These are phyloP conservation scores for Nemopilema nomurai DNA, from an alignment of 30 jellyfish, hydroid and myxozoan species.

Conservation along the genomic window DNA sequence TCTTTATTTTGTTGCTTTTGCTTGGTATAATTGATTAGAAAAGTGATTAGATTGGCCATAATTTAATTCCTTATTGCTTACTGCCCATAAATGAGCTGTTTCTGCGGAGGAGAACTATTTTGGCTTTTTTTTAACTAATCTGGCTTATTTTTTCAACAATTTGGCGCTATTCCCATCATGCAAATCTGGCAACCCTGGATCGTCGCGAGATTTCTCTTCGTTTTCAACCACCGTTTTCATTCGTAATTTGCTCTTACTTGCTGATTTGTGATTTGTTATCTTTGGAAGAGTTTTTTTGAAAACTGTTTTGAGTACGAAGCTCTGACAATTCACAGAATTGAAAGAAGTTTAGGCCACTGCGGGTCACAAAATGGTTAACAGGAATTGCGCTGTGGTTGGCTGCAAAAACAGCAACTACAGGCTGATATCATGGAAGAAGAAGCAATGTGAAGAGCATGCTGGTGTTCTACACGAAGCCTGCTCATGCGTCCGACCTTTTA, in stretches of 20 bases:
- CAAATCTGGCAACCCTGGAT: too few relatives aligned
- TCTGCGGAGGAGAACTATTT: too few relatives aligned
- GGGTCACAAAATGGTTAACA: slow-evolving; percentile 6
- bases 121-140: too few relatives aligned
- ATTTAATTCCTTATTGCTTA: too few relatives aligned
- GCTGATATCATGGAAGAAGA: slow-evolving; percentile 4
- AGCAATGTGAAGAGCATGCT: background rate
- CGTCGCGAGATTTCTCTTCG: background rate
- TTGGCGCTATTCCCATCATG: too few relatives aligned
- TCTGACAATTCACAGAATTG: slow-evolving; percentile 5
- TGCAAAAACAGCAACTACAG: slow-evolving; percentile 1
- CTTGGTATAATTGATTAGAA: too few relatives aligned
- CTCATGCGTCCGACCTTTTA: slow-evolving; percentile 2
- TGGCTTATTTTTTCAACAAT: too few relatives aligned
- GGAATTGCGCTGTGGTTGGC: slow-evolving; percentile 16
- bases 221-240: background rate
- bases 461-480: slow-evolving; percentile 7
- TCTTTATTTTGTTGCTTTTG: too few relatives aligned
- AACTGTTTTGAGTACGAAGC: background rate
- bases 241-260: slow-evolving; percentile 5
- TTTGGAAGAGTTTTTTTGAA: slow-evolving; percentile 34
- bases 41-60: too few relatives aligned
- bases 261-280: slow-evolving; percentile 28
- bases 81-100: too few relatives aligned
- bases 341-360: background rate